Base-by-base conservation (phyloP, 2,113 vertebrate species). In the Sciurus niger region DNA sequence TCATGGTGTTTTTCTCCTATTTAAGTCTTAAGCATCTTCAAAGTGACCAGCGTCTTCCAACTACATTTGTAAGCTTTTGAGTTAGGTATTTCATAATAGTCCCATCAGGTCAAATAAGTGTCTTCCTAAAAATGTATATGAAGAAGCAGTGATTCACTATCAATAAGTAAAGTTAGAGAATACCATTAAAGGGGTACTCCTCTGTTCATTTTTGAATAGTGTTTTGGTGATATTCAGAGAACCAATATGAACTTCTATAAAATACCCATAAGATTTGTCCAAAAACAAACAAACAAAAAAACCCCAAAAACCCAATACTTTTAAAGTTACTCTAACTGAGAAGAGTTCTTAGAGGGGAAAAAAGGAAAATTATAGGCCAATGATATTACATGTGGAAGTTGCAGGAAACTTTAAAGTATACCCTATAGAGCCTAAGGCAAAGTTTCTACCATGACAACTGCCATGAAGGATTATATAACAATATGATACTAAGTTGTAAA, bases 191-290 rank as follows among this genome's bases (percentile, higher is more conserved):
- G 30, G 32, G 9, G 9, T 68, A 32, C 10, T 87, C 17, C 73
- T 91, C 68, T 34, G 58, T 80, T 90, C 72, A 51, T 89, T 91
- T 90, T 91, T 93, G 40, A 88, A 79, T 79, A 3, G 8, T 24
- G 17, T 77, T 96, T 65, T 93, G n/a, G 17, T 80, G 22, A 87
- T 88, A 84, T 88, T 43, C 46, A 79, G 30, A 37, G 88, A 80
- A 67, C 40, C 37, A 53, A 40, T 53, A 20, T 74, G 43, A 93
- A 86, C 32, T 65, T 89, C 34, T 43, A 73, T n/a, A 77, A 96
- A 96, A 96, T 90, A 70, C 2, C 11, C 9, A 28, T 72, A 83
- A 78, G 60, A 83, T 34, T 96, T 93, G 34, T 93, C 46, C 46
- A 48, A 48, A 48, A 48, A 48, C 46, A 48, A 48, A 48, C 46